Evolutionary conservation across 1,140 invertebrate genomes (phyloP).

Genomic region (Oryzaephilus surinamensis): DNA sequence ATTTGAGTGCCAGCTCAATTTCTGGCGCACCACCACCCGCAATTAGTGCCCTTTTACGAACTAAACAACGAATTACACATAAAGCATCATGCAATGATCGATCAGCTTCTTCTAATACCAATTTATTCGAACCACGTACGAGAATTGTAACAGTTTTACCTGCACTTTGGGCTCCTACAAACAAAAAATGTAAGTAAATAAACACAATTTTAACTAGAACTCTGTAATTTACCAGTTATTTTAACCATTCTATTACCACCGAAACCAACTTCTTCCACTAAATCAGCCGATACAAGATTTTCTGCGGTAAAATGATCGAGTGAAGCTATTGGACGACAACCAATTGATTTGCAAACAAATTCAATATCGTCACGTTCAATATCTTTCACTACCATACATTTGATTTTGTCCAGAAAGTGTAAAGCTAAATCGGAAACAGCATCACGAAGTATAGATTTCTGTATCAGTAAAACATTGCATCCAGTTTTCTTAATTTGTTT

Average conservation of each 20-base stretch:
- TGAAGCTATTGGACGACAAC: constrained; percentile 94
- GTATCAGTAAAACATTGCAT: constrained; percentile 95
- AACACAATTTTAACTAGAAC: constrained; percentile 1
- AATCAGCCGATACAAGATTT: constrained; percentile 80
- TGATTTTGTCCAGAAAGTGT: constrained; percentile 98
- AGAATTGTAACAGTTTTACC: constrained; percentile 90
- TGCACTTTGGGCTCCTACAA: constrained; percentile 66
- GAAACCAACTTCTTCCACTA: constrained; percentile 89
- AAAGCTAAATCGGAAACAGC: constrained; percentile 93
- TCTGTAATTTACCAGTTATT: constrained; percentile 43
- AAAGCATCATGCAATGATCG: constrained; percentile 96
- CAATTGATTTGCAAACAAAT: constrained; percentile 91
- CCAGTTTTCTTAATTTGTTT: constrained; percentile 98
- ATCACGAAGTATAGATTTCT: constrained; percentile 98
- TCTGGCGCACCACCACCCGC: constrained; percentile 96
- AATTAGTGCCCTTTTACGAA: constrained; percentile 83
- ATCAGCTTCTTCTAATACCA: constrained; percentile 91
- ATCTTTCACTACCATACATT: constrained; percentile 98
- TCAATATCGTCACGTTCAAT: constrained; percentile 97
- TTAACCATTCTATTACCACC: constrained; percentile 90
- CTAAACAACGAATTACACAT: constrained; percentile 90
- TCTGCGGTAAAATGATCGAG: constrained; percentile 94
- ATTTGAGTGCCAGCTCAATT: constrained; percentile 78
- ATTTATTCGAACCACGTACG: constrained; percentile 93
- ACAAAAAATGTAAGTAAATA: constrained; percentile 2